Percentiles rank a stretch among this genome's conserved stretches.
These are phyloP conservation scores for Pseudomyrmex flavicornis DNA, from an alignment of 1,140 invertebrate genomes.

Conservation along the genomic window DNA sequence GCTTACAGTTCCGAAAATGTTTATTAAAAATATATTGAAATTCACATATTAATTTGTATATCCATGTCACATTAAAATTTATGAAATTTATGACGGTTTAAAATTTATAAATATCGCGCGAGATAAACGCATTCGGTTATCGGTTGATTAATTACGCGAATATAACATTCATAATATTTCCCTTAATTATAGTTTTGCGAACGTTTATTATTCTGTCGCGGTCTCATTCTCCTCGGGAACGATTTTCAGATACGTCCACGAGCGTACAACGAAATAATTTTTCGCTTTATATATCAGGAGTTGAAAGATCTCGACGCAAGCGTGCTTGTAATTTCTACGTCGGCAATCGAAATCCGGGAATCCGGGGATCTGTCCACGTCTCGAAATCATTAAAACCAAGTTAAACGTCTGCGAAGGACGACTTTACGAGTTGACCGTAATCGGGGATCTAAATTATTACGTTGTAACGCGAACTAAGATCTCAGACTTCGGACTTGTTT, in stretches of 20 bases:
- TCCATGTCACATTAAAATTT: constrained; percentile 45
- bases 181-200: constrained; percentile 14
- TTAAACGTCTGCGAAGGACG: constrained; percentile 72
- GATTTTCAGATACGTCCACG: background rate
- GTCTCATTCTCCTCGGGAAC: too few relatives aligned
- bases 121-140: constrained; percentile 41
- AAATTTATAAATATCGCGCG: constrained; percentile 34
- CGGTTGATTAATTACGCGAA: constrained; percentile 39
- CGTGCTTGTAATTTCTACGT: constrained; percentile 53
- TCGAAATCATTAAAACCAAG: constrained; percentile 76
- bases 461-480: constrained; percentile 69
- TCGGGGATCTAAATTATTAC: constrained; percentile 75
- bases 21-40: constrained; percentile 1
- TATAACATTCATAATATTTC: constrained; percentile 17
- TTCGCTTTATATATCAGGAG: background rate
- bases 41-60: constrained; percentile 8
- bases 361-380: constrained; percentile 54
- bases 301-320: constrained; percentile 25
- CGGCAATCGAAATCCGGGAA: constrained; percentile 54
- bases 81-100: constrained; percentile 52
- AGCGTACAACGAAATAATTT: constrained; percentile 5
- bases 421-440: constrained; percentile 71
- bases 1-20: constrained; percentile 2
- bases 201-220: too few relatives aligned
- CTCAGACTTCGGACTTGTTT: constrained; percentile 2